A percentile compares a stretch with the other conserved stretches of the same genome.
These are phyloP conservation scores for Dolichopus griseipennis DNA, from an alignment of 2,888 invertebrate species.

Conservation along the genomic window DNA sequence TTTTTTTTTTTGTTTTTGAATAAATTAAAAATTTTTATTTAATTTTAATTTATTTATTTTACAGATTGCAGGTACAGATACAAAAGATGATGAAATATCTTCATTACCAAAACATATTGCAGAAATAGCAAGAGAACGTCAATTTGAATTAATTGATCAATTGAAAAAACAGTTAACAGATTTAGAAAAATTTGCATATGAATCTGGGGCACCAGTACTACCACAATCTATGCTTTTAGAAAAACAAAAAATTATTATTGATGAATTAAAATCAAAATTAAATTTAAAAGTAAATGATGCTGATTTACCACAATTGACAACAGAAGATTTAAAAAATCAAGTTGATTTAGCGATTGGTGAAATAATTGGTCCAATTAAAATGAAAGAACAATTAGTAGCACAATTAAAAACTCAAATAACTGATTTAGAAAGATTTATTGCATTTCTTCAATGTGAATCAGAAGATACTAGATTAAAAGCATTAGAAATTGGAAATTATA, in stretches of 20 bases:
- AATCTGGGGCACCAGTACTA: conserved; percentile 66
- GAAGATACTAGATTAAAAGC: conserved; percentile 37
- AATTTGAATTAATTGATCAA: conserved; percentile 76
- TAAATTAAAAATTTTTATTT: too few relatives aligned
- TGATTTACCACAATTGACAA: conserved; percentile 58
- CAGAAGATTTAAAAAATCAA: conserved; percentile 77
- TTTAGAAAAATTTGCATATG: conserved; percentile 72
- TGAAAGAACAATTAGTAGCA: conserved; percentile 90
- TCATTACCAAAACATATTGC: conserved; percentile 22
- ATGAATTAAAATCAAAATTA: conserved; percentile 74
- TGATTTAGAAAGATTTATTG: conserved; percentile 94
- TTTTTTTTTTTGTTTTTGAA: too few relatives aligned
- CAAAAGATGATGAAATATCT: too few relatives aligned
- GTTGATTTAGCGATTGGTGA: conserved; percentile 85
- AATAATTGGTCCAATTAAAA: conserved; percentile 85
- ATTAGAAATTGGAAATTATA: conserved; percentile 7
- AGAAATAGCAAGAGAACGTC: conserved; percentile 53
- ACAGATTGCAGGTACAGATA: too few relatives aligned
- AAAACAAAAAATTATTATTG: conserved; percentile 83
- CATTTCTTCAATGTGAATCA: conserved; percentile 78
- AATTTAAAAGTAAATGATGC: conserved; percentile 80
- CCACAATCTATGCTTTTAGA: conserved; percentile 72
- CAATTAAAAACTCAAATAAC: conserved; percentile 95
- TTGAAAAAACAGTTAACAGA: conserved; percentile 88
- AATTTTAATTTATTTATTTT: too few relatives aligned